A percentile compares a stretch with the other conserved stretches of the same genome.
Conservation (phyloP, 1,140 invertebrate genomes). For the Pogonomyrmex californicus region DNA sequence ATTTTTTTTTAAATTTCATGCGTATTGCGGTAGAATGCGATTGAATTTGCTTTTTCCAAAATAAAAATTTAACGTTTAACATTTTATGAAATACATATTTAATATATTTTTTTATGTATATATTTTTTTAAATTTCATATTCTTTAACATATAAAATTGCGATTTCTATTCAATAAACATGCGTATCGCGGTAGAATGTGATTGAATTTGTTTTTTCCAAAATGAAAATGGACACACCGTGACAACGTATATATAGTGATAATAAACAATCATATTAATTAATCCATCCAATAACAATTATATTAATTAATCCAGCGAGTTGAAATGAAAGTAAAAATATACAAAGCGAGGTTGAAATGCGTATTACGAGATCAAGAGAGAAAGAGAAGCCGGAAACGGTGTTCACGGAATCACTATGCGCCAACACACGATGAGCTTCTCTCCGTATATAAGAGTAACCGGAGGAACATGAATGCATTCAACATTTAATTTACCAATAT, state of each 20-base stretch:
- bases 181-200: background rate
- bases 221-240: background rate
- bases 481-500: constrained; percentile 51
- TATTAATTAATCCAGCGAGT: constrained; percentile 30
- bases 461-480: background rate
- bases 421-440: constrained; percentile 11
- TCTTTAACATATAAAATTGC: background rate
- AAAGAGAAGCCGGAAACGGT: background rate
- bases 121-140: background rate
- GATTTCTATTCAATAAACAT: background rate
- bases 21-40: background rate
- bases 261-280: constrained; percentile 8
- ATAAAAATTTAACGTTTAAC: background rate
- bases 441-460: constrained; percentile 2
- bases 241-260: background rate
- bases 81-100: background rate
- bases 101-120: background rate
- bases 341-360: background rate
- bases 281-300: too few relatives aligned
- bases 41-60: constrained; percentile 3
- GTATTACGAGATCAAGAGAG: background rate
- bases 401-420: background rate
- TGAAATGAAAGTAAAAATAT: background rate
- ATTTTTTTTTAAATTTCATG: background rate
- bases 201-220: constrained; percentile 15